phyloP scores from a whole-genome alignment of 2,797 vertebrate genomes.

The Kryptolebias ocellatus region DNA sequence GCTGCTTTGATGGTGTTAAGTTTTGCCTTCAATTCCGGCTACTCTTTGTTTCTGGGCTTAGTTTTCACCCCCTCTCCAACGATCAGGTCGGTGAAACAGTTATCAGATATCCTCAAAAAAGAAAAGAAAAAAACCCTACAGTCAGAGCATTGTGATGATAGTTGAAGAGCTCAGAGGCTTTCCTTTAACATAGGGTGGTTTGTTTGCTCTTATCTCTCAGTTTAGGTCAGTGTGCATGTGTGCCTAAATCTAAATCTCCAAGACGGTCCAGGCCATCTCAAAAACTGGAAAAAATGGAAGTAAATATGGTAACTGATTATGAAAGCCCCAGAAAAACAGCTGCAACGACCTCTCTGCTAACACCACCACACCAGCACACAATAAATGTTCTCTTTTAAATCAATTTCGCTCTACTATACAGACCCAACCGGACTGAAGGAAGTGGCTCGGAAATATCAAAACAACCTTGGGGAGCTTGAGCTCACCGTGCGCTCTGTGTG shows the following conservation, averaged over 20 bases:
- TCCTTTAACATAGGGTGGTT: constrained; percentile 20
- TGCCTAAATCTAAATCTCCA: neutral
- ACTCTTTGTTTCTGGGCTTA: constrained; percentile 10
- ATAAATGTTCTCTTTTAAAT: constrained; percentile 42
- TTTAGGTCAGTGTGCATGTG: constrained; percentile 13
- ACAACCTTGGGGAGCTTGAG: constrained; percentile 63
- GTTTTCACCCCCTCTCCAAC: constrained; percentile 15
- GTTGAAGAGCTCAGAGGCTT: constrained; percentile 15
- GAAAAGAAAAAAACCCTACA: constrained; percentile 9
- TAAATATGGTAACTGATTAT: neutral
- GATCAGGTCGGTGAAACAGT: constrained; percentile 22
- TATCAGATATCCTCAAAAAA: constrained; percentile 38
- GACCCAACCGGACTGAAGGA: constrained; percentile 34
- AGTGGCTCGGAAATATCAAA: constrained; percentile 66
- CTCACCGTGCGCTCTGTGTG: constrained; percentile 42
- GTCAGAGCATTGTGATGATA: constrained; percentile 34
- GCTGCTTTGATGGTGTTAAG: neutral
- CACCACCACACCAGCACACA: constrained; percentile 19
- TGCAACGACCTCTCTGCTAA: neutral
- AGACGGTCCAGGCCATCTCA: neutral
- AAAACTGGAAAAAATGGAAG: neutral
- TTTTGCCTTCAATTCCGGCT: constrained; percentile 11
- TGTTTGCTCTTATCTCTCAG: constrained; percentile 22
- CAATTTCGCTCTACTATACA: constrained; percentile 38
- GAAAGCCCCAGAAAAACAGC: constrained; percentile 9